These are phyloP conservation scores for Staurois parvus DNA, from an alignment of 2,797 vertebrate species.

Conservation along the genomic window DNA sequence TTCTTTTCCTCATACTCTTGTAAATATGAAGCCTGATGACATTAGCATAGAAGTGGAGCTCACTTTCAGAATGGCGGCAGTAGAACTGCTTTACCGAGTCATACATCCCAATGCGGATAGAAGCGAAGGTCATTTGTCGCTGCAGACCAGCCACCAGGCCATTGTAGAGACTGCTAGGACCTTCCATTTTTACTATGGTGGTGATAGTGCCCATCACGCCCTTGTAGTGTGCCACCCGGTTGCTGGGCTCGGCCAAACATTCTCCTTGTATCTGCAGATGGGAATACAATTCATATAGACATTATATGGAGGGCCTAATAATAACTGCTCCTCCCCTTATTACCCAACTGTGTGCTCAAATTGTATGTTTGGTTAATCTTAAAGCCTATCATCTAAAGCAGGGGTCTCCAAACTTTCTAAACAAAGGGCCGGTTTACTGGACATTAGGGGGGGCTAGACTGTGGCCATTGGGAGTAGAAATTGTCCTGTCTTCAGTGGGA, in stretches of 20 bases:
- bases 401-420: too few relatives aligned
- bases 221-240: slow-evolving; percentile 68
- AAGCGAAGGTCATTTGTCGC: slow-evolving; percentile 83
- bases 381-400: too few relatives aligned
- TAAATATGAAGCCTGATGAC: too few relatives aligned
- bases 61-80: slow-evolving; percentile 72
- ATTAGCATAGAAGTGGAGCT: not conserved
- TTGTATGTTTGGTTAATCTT: too few relatives aligned
- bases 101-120: slow-evolving; percentile 82
- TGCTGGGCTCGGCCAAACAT: slow-evolving; percentile 50
- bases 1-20: too few relatives aligned
- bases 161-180: slow-evolving; percentile 77
- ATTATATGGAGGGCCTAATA: too few relatives aligned
- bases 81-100: slow-evolving; percentile 84
- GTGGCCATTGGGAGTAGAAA: too few relatives aligned
- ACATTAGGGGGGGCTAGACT: too few relatives aligned
- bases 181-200: slow-evolving; percentile 80
- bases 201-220: slow-evolving; percentile 81
- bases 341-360: too few relatives aligned
- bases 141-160: slow-evolving; percentile 83
- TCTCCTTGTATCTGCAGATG: slow-evolving; percentile 77
- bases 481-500: too few relatives aligned
- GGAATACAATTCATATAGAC: not conserved
- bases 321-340: too few relatives aligned
- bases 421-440: too few relatives aligned